A percentile compares a stretch with the other conserved stretches of the same genome.
Conservation (phyloP, 2,113 vertebrate genomes). For the Thunnus thynnus region DNA sequence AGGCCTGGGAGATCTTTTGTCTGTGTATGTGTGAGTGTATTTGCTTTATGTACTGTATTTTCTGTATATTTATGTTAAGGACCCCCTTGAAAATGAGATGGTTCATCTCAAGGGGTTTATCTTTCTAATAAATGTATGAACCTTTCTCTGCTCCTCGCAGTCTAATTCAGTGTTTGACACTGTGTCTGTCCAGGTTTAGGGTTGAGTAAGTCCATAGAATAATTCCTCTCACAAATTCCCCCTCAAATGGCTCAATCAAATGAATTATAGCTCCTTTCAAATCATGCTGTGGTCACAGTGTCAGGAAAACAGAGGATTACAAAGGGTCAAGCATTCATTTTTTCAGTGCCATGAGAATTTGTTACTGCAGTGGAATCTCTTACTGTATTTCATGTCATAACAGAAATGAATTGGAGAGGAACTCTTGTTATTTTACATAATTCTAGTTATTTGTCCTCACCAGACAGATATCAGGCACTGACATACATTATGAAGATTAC, state of each 20-base stretch:
- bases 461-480: background rate
- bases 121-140: background rate
- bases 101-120: no score
- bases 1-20: no score
- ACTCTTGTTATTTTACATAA: background rate
- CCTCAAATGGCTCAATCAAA: background rate
- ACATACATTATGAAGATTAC: background rate
- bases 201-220: background rate
- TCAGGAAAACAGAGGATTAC: background rate
- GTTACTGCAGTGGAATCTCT: background rate
- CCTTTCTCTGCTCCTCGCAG: background rate
- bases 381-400: background rate
- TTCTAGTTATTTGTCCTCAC: background rate
- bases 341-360: background rate
- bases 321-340: background rate
- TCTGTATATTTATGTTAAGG: no score
- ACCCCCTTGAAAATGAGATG: no score
- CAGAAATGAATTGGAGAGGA: background rate
- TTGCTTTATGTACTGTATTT: no score
- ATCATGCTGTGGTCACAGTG: background rate
- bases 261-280: background rate
- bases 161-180: constrained; percentile 5
- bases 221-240: background rate
- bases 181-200: constrained; percentile 20
- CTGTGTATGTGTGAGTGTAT: no score